Conservation (phyloP, 2,888 invertebrate species). For the Erannis defoliaria region DNA sequence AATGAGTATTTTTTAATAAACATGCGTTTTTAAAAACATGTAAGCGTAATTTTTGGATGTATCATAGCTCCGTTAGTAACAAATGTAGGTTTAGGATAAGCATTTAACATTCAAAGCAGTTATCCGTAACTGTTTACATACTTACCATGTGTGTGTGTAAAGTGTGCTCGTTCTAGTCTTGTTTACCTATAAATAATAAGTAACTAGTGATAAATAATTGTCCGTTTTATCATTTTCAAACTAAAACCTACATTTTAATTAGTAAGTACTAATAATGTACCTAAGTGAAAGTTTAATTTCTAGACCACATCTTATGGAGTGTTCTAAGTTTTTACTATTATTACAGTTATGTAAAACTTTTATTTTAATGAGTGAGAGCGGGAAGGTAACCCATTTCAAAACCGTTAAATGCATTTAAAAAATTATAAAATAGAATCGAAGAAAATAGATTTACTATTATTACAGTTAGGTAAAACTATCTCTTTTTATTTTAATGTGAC, state of each 20-base stretch:
- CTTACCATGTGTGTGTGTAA: slow-evolving; percentile 49
- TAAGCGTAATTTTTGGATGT: background rate
- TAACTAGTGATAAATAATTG: slow-evolving; percentile 1
- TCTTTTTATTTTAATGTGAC: too few species aligned
- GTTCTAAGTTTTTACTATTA: too few species aligned
- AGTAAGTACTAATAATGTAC: too few species aligned
- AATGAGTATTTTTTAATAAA: background rate
- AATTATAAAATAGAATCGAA: too few species aligned
- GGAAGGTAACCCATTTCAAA: too few species aligned
- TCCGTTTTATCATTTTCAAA: background rate
- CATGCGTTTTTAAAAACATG: background rate
- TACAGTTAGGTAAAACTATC: too few species aligned
- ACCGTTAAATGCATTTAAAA: too few species aligned
- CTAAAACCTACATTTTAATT: background rate
- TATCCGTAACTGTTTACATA: slow-evolving; percentile 42
- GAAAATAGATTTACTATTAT: too few species aligned
- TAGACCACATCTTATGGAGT: too few species aligned
- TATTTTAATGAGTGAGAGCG: too few species aligned
- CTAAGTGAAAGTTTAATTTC: too few species aligned
- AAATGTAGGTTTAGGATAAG: background rate
- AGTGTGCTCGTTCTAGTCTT: slow-evolving; percentile 65
- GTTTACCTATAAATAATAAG: slow-evolving; percentile 78
- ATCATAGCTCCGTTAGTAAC: slow-evolving; percentile 29
- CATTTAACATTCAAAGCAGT: slow-evolving; percentile 50
- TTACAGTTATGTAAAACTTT: too few species aligned